Base-by-base conservation (phyloP, 2,797 vertebrate genomes). In the Chelon auratus region DNA sequence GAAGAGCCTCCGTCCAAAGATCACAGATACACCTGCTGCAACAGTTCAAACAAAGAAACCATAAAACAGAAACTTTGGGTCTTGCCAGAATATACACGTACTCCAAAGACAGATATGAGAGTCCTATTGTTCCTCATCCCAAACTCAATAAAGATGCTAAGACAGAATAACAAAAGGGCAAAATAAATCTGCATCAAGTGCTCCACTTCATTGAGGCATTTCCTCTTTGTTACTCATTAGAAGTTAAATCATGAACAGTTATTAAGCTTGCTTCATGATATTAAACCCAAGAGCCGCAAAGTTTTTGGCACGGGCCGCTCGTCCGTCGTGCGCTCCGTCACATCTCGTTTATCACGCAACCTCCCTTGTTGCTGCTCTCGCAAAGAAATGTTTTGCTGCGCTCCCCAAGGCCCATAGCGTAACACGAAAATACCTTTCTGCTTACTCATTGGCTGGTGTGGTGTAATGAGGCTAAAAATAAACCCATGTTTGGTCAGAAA, bases 401-500 rank as follows among this genome's bases (percentile, higher is more conserved):
- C 86, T 88, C 87, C 86, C 84, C 63, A 83, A 74, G 84, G 88
- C 52, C 84, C 81, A 80, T 70, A 83, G 82, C 92, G 91, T 90
- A 94, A 89, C 88, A 87, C 80, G 73, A 91, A 93, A 93, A 94
- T 93, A 81, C 90, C 90, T 93, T 72, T 89, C 55, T 85, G 85
- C 86, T 86, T 92, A 91, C 88, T 93, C 90, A 92, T 69, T 78
- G 83, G 60, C 70, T 62, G 11, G 53, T 63, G 84, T 88, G 90
- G 83, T 89, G 91, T 93, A 87, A 93, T 81, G 30, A 68, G 45
- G 78, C 87, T 91, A 89, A 93, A 92, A 92, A 93, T 94, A 93
- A 88, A 89, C 79, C 82, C 69, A 80, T 82, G 84, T 91, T 91
- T 88, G 89, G 88, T 86, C 83, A 86, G 83, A 84, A 84, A 81